These are phyloP conservation scores for Dryas iulia DNA, from an alignment of 1,140 invertebrate genomes.

Conservation along the genomic window DNA sequence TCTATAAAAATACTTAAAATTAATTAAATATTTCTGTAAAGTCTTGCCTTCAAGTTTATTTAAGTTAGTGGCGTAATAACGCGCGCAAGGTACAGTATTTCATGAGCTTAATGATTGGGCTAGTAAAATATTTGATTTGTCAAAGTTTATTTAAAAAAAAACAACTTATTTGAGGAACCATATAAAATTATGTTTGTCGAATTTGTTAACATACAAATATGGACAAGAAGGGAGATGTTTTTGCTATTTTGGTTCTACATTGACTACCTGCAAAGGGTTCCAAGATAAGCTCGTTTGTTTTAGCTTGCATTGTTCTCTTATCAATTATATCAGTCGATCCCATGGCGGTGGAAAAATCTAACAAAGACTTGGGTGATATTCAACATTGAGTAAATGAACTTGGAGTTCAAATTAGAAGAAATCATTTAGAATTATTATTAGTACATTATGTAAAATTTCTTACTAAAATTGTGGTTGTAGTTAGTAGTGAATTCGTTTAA, in stretches of 20 bases:
- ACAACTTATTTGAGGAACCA: background rate
- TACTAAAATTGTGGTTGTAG: too few relatives aligned
- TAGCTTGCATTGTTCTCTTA: slow-evolving; percentile 41
- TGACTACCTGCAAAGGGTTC: slow-evolving; percentile 39
- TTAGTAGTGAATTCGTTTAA: too few relatives aligned
- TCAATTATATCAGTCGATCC: slow-evolving; percentile 27
- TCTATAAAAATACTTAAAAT: too few relatives aligned
- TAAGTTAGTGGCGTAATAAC: too few relatives aligned
- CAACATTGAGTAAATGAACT: background rate
- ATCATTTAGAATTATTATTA: background rate
- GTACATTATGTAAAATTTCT: too few relatives aligned
- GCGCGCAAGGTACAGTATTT: too few relatives aligned
- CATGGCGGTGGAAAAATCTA: slow-evolving; percentile 8
- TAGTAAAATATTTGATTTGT: background rate
- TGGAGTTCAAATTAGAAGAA: background rate
- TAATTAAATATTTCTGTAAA: too few relatives aligned
- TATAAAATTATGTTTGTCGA: background rate
- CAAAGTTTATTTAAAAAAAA: background rate
- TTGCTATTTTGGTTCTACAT: slow-evolving; percentile 1
- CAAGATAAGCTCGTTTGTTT: slow-evolving; percentile 42
- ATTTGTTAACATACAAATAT: background rate
- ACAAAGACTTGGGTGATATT: background rate
- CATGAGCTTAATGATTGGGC: too few relatives aligned
- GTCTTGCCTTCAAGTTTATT: too few relatives aligned
- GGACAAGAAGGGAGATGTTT: background rate